Percentiles rank a stretch among this genome's conserved stretches.
These are phyloP conservation scores for Hydra vulgaris DNA, from an alignment of 30 jellyfish, hydroid and myxozoan genomes.

Conservation along the genomic window DNA sequence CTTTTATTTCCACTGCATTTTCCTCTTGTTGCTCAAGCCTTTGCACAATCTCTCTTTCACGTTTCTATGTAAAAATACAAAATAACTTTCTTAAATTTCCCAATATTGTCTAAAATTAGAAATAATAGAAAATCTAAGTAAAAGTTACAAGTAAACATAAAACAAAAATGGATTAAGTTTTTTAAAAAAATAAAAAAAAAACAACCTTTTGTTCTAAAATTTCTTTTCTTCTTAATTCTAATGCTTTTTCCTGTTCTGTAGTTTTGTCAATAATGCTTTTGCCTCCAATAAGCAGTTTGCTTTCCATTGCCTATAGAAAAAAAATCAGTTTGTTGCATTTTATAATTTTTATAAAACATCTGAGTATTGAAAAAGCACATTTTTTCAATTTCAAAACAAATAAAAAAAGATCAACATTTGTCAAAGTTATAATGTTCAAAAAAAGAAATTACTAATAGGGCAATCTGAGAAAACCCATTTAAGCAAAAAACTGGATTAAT, in stretches of 20 bases:
- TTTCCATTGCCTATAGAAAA: slow-evolving; percentile 80
- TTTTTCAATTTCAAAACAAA: no score
- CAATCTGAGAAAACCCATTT: no score
- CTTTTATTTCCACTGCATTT: slow-evolving; percentile 71
- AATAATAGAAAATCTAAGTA: background rate
- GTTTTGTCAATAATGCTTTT: slow-evolving; percentile 83
- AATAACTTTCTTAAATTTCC: no score
- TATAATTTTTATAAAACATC: no score
- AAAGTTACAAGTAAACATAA: background rate
- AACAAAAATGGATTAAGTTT: background rate
- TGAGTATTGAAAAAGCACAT: no score
- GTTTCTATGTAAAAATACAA: slow-evolving; percentile 35
- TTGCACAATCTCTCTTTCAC: slow-evolving; percentile 88
- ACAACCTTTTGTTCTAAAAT: slow-evolving; percentile 75
- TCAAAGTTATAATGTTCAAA: no score
- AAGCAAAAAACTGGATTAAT: no score
- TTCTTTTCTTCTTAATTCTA: slow-evolving; percentile 64
- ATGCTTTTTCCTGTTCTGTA: slow-evolving; percentile 86
- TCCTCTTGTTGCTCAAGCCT: slow-evolving; percentile 82
- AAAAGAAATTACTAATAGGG: no score
- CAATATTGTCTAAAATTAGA: no score
- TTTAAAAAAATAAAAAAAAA: background rate
- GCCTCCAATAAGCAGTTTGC: slow-evolving; percentile 87
- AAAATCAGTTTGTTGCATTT: background rate
- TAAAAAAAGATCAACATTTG: no score